phyloP scores from a whole-genome alignment of 2,797 vertebrate genomes.

The Dendrocincla fuliginosa region DNA sequence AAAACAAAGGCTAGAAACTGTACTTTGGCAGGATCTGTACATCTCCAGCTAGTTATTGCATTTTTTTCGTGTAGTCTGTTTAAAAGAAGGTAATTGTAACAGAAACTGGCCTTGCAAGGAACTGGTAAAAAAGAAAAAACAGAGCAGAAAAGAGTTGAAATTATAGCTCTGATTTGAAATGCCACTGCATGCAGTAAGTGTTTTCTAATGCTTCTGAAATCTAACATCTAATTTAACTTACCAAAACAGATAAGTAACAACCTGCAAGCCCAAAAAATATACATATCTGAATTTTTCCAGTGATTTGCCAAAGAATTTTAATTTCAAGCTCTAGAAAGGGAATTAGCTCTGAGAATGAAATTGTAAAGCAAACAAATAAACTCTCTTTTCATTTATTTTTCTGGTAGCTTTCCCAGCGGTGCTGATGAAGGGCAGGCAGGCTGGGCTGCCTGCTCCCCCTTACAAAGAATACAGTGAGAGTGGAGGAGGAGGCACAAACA shows the following conservation, averaged over 20 bases:
- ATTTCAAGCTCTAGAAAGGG: neutral
- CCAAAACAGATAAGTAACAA: neutral
- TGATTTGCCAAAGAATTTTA: neutral
- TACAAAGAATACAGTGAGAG: neutral
- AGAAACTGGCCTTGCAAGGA: neutral
- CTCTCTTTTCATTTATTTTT: neutral
- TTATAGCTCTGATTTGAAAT: neutral
- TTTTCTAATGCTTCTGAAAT: neutral
- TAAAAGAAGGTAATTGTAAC: neutral
- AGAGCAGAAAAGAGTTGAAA: neutral
- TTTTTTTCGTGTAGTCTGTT: neutral
- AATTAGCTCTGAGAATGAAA: neutral
- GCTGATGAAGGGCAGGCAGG: neutral
- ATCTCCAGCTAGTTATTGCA: neutral
- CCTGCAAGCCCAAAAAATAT: neutral
- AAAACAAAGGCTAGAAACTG: neutral
- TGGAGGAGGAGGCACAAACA: no score
- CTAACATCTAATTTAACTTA: neutral
- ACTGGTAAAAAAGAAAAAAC: neutral
- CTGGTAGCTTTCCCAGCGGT: neutral
- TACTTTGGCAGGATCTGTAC: neutral
- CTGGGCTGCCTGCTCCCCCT: neutral
- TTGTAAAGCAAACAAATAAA: neutral
- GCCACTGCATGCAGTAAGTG: neutral
- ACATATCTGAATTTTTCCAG: neutral